A percentile compares a stretch with the other conserved stretches of the same genome.
These are phyloP conservation scores for Nephila pilipes DNA, from an alignment of 1,140 invertebrate species.

Conservation along the genomic window DNA sequence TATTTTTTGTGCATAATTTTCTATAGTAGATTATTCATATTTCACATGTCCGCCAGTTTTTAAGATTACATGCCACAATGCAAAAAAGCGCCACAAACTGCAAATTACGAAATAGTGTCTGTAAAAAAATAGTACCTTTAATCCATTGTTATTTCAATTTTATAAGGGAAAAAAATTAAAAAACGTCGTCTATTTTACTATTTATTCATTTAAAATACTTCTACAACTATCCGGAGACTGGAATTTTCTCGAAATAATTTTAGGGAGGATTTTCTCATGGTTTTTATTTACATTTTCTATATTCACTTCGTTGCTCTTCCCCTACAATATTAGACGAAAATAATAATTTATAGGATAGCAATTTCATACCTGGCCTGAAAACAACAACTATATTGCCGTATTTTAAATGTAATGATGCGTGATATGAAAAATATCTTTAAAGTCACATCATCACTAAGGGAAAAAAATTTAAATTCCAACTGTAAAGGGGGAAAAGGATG, in stretches of 20 bases:
- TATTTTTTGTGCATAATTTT: too few species aligned
- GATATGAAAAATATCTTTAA: constrained; percentile 62
- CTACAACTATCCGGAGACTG: neutral
- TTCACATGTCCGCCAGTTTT: too few species aligned
- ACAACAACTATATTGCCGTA: neutral
- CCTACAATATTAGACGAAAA: neutral
- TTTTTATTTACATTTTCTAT: constrained; percentile 14
- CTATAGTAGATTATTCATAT: too few species aligned
- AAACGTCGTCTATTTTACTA: neutral
- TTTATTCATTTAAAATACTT: neutral
- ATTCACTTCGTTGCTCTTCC: neutral
- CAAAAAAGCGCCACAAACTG: too few species aligned
- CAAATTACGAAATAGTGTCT: too few species aligned
- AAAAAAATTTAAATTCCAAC: constrained; percentile 9
- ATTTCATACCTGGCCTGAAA: neutral
- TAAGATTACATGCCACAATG: too few species aligned
- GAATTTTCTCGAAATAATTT: neutral
- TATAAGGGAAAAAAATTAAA: neutral
- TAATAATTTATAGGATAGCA: constrained; percentile 5
- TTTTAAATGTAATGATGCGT: constrained; percentile 58
- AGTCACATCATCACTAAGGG: neutral
- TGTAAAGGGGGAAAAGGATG: neutral
- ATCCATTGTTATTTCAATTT: neutral
- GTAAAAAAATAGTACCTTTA: too few species aligned
- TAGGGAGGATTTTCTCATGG: neutral